Base-by-base conservation (phyloP, 2,888 invertebrate genomes). In the Apotomis betuletana region DNA sequence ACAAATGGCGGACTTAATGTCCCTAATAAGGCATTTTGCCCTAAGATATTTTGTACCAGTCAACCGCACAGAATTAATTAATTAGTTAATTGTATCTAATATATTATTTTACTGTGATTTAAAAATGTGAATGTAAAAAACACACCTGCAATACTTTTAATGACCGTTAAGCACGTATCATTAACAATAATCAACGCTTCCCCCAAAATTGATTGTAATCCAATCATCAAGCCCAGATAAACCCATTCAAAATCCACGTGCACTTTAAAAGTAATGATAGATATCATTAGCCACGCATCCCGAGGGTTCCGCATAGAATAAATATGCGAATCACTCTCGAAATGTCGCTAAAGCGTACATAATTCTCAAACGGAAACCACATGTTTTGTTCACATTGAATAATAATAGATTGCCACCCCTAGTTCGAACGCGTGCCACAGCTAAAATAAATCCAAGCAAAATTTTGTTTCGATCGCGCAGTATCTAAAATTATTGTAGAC, bases 341-440 rank as follows among this genome's bases (percentile, higher is more conserved):
- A 91, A 82, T 89, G 90, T 92, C 92, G 80, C 87, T 84, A 87
- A 87, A 89, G 89, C 92, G 90, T 89, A 80, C 80, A 85, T 90
- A 92, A 92, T 88, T 79, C 83, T 77, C 78, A 74, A 85, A 84
- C 81, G 80, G 81, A 81, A 80, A 84, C 87, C 92, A 92, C 91
- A 90, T 92, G 92, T 85, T 91, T 87, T 87, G 87, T 91, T 92
- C 92, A 80, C 92, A 90, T 87, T 81, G 81, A 89, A 88, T 90
- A 90, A 89, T 90, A 89, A 81, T 81, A 83, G 78, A 82, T 72
- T 78, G 79, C 79, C 77, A 78, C 82, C 81, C 78, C 79, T 77
- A 76, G 75, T 75, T 65, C 69, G 75, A 76, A 75, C 74, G 67
- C 57, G 57, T 27, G 57, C 67, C 79, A 83, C 79, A 85, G 83